Evolutionary conservation across 2,113 vertebrate genomes (phyloP).

Genomic region (Ancistrus triradiatus): DNA sequence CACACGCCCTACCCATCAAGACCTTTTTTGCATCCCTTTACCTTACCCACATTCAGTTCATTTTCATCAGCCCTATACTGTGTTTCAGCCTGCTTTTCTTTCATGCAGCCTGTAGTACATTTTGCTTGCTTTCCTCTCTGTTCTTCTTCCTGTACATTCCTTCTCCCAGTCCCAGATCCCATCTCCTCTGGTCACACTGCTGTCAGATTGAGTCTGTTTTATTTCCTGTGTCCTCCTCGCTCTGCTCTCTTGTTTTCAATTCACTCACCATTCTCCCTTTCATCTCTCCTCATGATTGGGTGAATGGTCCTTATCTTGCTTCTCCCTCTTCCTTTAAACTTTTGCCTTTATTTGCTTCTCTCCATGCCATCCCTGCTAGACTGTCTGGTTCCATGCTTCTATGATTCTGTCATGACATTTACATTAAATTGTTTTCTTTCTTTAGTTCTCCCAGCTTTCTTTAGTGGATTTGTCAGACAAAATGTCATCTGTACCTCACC

Average conservation of each 20-base stretch:
- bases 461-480: constrained; percentile 11
- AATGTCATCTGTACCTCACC: neutral
- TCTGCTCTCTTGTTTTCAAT: neutral
- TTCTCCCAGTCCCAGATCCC: neutral
- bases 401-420: constrained; percentile 4
- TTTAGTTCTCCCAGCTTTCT: neutral
- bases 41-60: too few species aligned
- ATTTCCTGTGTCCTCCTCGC: neutral
- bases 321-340: neutral
- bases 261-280: neutral
- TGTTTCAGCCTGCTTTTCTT: too few species aligned
- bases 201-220: neutral
- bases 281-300: neutral
- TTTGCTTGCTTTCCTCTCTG: too few species aligned
- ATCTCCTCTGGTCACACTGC: constrained; percentile 1
- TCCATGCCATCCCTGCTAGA: neutral
- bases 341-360: neutral
- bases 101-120: too few species aligned
- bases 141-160: neutral
- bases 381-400: neutral
- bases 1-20: too few species aligned
- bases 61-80: too few species aligned
- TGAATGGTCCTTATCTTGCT: constrained; percentile 1
- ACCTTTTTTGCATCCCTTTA: too few species aligned
- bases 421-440: neutral